Evolutionary conservation across 2,888 invertebrate genomes (phyloP).

Genomic region (Sinopyrophorus schimmeli): DNA sequence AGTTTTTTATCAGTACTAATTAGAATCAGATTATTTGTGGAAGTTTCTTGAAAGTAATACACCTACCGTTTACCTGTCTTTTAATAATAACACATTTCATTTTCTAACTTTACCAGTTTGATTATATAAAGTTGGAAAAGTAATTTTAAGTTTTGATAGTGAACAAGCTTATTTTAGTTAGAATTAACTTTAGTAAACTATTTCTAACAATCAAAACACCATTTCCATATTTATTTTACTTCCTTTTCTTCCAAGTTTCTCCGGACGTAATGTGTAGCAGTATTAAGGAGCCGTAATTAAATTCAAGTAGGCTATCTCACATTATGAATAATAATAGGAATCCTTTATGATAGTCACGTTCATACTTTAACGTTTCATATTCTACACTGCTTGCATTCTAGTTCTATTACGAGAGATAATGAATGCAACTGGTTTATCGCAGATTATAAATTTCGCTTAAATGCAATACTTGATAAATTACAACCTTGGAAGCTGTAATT

Average conservation of each 20-base stretch:
- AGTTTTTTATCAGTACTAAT: no score
- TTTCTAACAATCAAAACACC: constrained; percentile 27
- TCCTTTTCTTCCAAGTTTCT: constrained; percentile 13
- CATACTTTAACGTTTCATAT: constrained; percentile 40
- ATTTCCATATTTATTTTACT: constrained; percentile 28
- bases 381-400: constrained; percentile 35
- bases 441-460: constrained; percentile 38
- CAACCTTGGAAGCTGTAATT: no score
- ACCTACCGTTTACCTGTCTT: no score
- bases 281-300: constrained; percentile 43
- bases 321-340: constrained; percentile 47
- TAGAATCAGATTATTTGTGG: no score
- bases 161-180: no score
- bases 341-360: constrained; percentile 39
- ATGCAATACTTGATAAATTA: no score
- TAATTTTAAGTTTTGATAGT: no score
- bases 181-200: no score
- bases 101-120: no score
- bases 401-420: constrained; percentile 40
- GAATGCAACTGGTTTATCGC: constrained; percentile 36
- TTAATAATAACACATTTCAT: no score
- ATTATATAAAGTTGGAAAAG: no score
- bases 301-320: constrained; percentile 44
- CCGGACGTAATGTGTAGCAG: constrained; percentile 27
- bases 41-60: no score